These are phyloP conservation scores for Poecilia picta DNA, from an alignment of 2,797 vertebrate genomes.

Conservation along the genomic window DNA sequence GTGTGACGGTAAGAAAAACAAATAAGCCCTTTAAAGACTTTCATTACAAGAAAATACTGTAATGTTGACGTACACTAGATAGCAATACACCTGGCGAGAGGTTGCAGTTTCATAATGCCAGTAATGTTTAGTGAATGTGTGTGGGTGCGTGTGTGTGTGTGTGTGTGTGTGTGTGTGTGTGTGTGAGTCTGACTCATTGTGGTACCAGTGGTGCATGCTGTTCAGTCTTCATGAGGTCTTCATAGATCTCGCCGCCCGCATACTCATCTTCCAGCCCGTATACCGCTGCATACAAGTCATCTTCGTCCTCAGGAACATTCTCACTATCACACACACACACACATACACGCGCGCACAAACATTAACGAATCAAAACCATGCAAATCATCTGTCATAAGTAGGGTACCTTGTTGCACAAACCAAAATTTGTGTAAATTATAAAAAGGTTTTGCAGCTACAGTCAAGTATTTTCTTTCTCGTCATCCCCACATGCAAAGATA, in stretches of 20 bases:
- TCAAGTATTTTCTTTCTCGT: not conserved
- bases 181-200: slow-evolving; percentile 24
- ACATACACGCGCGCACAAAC: not conserved
- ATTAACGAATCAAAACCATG: not conserved
- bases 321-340: slow-evolving; percentile 76
- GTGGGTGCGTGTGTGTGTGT: slow-evolving; percentile 11
- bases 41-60: not conserved
- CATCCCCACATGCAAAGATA: not conserved
- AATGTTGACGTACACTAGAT: not conserved
- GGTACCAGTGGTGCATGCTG: slow-evolving; percentile 81
- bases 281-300: slow-evolving; percentile 88
- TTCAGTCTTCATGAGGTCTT: slow-evolving; percentile 92
- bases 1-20: not conserved
- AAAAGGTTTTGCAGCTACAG: not conserved
- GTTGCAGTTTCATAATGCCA: not conserved
- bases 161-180: slow-evolving; percentile 9
- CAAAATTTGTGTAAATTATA: not conserved
- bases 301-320: slow-evolving; percentile 82
- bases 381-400: not conserved
- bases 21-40: not conserved
- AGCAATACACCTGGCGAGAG: not conserved
- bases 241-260: slow-evolving; percentile 90
- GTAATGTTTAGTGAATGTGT: slow-evolving; percentile 2
- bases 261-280: slow-evolving; percentile 84
- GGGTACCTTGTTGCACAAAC: not conserved